These are phyloP conservation scores for Saccopteryx bilineata DNA, from an alignment of 2,113 vertebrate genomes.

Conservation along the genomic window DNA sequence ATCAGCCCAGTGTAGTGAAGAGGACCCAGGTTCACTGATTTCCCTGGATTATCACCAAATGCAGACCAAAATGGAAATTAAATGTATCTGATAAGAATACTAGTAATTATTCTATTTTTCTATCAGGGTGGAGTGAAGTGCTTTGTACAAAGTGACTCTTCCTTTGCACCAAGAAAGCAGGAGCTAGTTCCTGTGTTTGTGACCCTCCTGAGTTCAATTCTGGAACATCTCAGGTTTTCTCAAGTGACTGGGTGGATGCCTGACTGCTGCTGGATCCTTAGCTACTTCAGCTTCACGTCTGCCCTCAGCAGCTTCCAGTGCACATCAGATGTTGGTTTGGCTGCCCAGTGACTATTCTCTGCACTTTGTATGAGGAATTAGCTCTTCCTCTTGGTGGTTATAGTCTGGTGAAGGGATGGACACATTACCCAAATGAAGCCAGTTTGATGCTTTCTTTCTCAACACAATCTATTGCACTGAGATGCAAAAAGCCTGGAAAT, in stretches of 20 bases:
- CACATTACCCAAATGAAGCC: neutral
- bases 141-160: slow-evolving; percentile 28
- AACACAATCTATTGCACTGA: neutral
- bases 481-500: neutral
- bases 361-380: neutral
- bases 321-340: neutral
- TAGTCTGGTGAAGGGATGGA: neutral
- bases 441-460: neutral
- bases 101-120: slow-evolving; percentile 60
- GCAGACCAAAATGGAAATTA: slow-evolving; percentile 68
- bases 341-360: neutral
- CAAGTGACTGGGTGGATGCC: neutral
- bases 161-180: neutral
- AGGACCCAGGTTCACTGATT: slow-evolving; percentile 74
- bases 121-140: neutral
- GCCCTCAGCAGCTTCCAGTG: neutral
- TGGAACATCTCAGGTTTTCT: neutral
- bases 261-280: neutral
- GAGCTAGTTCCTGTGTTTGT: neutral
- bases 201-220: neutral
- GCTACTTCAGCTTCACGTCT: neutral
- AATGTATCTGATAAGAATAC: slow-evolving; percentile 67
- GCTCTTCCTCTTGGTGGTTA: neutral
- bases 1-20: slow-evolving; percentile 75
- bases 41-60: slow-evolving; percentile 71